Percentiles rank a stretch among this genome's conserved stretches.
Conservation (phyloP, 2,797 vertebrate species). For the Poliocrania exsul region DNA sequence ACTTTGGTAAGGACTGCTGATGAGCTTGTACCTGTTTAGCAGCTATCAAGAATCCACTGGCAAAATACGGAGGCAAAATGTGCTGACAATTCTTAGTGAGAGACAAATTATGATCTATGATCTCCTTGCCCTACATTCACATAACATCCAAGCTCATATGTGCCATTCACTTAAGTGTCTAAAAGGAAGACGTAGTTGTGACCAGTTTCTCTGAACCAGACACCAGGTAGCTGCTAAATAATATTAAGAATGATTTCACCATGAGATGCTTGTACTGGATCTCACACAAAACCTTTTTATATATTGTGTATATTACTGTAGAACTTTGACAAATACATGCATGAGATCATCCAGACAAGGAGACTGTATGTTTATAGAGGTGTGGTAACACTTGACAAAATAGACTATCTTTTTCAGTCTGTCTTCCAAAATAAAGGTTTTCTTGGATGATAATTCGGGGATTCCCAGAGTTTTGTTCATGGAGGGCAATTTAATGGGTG, state of each 20-base stretch:
- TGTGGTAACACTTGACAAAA: conserved; percentile 38
- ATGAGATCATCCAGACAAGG: background rate
- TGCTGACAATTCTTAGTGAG: background rate
- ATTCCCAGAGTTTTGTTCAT: background rate
- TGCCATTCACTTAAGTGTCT: background rate
- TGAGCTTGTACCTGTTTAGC: background rate
- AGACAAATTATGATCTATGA: background rate
- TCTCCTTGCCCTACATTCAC: background rate
- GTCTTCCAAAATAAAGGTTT: conserved; percentile 47
- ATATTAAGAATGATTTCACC: conserved; percentile 23
- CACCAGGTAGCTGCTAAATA: conserved; percentile 38
- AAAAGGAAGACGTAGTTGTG: background rate
- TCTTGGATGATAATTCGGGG: background rate
- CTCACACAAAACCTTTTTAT: background rate
- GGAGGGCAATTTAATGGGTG: background rate
- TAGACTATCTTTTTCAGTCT: background rate
- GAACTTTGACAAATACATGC: conserved; percentile 14
- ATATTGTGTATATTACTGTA: background rate
- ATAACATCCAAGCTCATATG: background rate
- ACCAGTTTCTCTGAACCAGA: background rate
- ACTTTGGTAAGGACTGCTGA: background rate
- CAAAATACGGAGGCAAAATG: background rate
- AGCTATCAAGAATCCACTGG: background rate
- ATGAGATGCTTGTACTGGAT: conserved; percentile 22
- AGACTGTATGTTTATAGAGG: conserved; percentile 21